Evolutionary conservation across 2,888 invertebrate species (phyloP).

Genomic region (Aleiodes alternator): DNA sequence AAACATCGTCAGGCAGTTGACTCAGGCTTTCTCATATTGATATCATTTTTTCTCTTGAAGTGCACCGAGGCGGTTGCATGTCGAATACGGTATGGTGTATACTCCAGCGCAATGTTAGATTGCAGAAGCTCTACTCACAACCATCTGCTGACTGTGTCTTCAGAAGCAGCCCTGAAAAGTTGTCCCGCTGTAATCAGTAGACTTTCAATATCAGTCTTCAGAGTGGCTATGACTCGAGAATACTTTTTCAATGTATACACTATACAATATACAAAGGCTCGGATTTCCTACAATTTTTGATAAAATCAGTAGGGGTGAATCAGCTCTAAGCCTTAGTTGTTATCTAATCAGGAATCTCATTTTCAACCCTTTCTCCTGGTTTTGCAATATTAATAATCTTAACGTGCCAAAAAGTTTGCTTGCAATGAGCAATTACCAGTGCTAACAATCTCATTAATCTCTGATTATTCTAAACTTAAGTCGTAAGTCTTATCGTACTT

Average conservation of each 20-base stretch:
- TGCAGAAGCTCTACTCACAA: not conserved
- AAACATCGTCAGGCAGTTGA: too few species aligned
- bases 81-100: too few species aligned
- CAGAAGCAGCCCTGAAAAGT: not conserved
- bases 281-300: conserved; percentile 2
- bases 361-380: conserved; percentile 9
- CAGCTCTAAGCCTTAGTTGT: conserved; percentile 10
- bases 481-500: not conserved
- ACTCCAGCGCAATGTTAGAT: too few species aligned
- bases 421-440: not conserved
- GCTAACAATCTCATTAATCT: conserved; percentile 13
- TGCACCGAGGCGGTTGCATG: too few species aligned
- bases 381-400: not conserved
- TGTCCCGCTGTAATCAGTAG: conserved; percentile 12
- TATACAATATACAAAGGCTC: conserved; percentile 1
- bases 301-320: conserved; percentile 19
- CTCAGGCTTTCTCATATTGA: too few species aligned
- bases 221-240: not conserved
- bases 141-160: not conserved
- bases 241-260: conserved; percentile 8
- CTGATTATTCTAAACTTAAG: not conserved
- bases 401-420: conserved; percentile 11
- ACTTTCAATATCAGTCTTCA: not conserved
- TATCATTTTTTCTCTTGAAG: too few species aligned
- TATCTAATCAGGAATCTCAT: conserved; percentile 23